A percentile compares a stretch with the other conserved stretches of the same genome.
Evolutionary conservation across 2,797 vertebrate species (phyloP).

Genomic region (Clarias pachynema): DNA sequence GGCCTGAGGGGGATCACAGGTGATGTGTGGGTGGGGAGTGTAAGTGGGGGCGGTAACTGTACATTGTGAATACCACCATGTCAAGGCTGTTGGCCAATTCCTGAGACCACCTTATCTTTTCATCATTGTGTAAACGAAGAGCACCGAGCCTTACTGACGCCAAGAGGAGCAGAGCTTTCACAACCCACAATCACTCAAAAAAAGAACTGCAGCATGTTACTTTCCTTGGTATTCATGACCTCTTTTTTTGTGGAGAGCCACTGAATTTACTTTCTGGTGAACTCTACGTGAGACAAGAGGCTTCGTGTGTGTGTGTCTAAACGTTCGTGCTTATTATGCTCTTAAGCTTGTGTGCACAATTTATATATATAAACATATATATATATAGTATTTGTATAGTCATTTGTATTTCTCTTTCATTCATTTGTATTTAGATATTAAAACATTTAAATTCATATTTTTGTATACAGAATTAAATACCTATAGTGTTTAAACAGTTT

Average conservation of each 20-base stretch:
- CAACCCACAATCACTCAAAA: slow-evolving; percentile 56
- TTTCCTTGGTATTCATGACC: slow-evolving; percentile 60
- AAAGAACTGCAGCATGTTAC: slow-evolving; percentile 52
- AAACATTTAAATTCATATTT: slow-evolving; percentile 21
- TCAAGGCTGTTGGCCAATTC: slow-evolving; percentile 77
- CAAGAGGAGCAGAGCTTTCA: slow-evolving; percentile 62
- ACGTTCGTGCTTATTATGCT: slow-evolving; percentile 40
- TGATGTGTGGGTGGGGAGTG: slow-evolving; percentile 62
- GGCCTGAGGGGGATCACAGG: slow-evolving; percentile 76
- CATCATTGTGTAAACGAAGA: slow-evolving; percentile 68
- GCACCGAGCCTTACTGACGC: slow-evolving; percentile 57
- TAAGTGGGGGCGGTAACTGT: slow-evolving; percentile 54
- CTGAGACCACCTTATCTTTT: slow-evolving; percentile 74
- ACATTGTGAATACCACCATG: slow-evolving; percentile 58
- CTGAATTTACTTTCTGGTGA: background rate
- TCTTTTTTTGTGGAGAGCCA: slow-evolving; percentile 57
- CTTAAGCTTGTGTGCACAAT: background rate
- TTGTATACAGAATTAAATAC: slow-evolving; percentile 42
- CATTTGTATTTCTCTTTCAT: slow-evolving; percentile 32
- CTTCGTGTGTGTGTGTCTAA: slow-evolving; percentile 38
- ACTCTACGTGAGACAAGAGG: background rate
- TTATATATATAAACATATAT: background rate
- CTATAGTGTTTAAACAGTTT: slow-evolving; percentile 57
- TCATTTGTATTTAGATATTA: slow-evolving; percentile 14
- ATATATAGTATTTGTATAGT: background rate